Base-by-base conservation (phyloP, 2,113 vertebrate genomes). In the Cepphus grylle region DNA sequence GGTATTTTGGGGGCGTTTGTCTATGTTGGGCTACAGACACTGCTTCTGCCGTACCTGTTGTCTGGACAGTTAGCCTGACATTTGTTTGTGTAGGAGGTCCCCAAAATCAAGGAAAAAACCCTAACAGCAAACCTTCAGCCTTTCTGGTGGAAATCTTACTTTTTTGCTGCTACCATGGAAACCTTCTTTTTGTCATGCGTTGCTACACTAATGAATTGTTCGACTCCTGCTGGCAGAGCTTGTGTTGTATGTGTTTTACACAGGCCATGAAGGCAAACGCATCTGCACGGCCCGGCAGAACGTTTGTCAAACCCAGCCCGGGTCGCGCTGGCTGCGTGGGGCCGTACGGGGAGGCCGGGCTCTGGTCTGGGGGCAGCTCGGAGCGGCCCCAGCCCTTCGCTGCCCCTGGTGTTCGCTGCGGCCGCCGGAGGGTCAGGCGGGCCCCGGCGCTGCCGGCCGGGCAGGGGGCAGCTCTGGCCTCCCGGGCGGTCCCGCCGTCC, bases 1-100 rank as follows among this genome's bases (percentile, higher is more conserved):
- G 2, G 30, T 9, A 5, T 52, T 52, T 42, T 0, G 0, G 43
- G 38, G 18, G 20, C 19, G 3, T 58, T 36, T 30, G 30, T 43
- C 49, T 15, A 1, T 3, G 21, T 4, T 38, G 63, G 30, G 32
- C 62, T 34, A 5, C 13, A 10, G 61, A 10, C 11, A 3, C 30
- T 34, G 63, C 40, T 69, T 12, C 53, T 84, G 72, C 49, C 2
- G 0, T 42, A 3, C 32, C 23, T n/a, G 40, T 10, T 56, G 20
- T 27, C 78, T 2, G 2, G 13, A 4, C 56, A 15, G 43, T 17
- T 29, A 5, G 20, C 12, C 63, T 20, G 34, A 12, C 23, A 16
- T 69, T n/a, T 2, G 61, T 18, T 63, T 34, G 36, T 2, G 2
- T n/a, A 15, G 42, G 40, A 61, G 79, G 36, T 25, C 67, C 55